Base-by-base conservation (phyloP, 2,113 vertebrate genomes). In the Bambusicola thoracicus region DNA sequence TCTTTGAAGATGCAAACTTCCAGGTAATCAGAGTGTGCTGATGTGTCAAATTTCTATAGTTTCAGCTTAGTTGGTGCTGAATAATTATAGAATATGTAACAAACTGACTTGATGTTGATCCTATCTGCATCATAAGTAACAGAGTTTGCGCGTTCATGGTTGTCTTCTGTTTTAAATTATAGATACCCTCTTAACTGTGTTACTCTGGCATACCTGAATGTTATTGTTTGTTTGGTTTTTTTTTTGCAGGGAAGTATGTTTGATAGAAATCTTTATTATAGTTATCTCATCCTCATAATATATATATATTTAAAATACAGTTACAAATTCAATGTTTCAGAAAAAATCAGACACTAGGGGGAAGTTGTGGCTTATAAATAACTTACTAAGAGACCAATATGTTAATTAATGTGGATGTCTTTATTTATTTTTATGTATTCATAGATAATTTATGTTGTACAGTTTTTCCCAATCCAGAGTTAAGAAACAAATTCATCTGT, bases 1-100 rank as follows among this genome's bases (percentile, higher is more conserved):
- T 99, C 75, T 99, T 99, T 62, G 97, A 99, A 84, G 97, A 98
- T 63, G 99, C 99, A 24, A 95, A 98, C 85, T 98, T 99, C 87
- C 96, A 99, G 98, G 99, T 99, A 95, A 53, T 62, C 0, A 1
- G n/a, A 5, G 19, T 30, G 41, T 58, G 13, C n/a, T n/a, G n/a
- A n/a, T n/a, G n/a, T 80, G 69, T 36, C 22, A 65, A 30, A 36
- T 43, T 30, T 29, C 55, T 73, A 1, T 14, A 41, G 25, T 63
- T 85, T 63, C 41, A 78, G 36, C 24, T 72, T 67, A 34, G 55
- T 40, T 21, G 53, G 27, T 38, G 16, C 51, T 83, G 10, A 75
- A 1, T 6, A 43, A 89, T 12, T 34, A 34, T 75, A 41, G 79
- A 90, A 61, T 20, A n/a, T 6, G 0, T 40, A 76, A 70, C 7